Base-by-base conservation (phyloP, 2,113 vertebrate species). In the Heteronetta atricapilla region DNA sequence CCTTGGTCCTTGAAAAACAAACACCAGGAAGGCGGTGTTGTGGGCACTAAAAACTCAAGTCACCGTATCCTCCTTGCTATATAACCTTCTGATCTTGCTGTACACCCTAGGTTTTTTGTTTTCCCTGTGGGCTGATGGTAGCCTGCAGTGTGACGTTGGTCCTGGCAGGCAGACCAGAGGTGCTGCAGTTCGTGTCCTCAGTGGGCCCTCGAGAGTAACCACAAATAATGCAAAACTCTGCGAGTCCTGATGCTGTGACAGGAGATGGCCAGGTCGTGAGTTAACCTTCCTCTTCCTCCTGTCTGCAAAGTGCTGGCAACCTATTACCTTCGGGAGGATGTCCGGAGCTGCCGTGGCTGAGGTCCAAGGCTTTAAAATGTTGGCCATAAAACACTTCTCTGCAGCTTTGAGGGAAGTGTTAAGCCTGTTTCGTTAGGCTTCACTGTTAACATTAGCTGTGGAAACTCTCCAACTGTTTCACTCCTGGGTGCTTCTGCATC, bases 311-410 rank as follows among this genome's bases (percentile, higher is more conserved):
- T 1, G 2, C 59, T 62, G 64, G 50, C 48, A 34, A 13, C 0
- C 1, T 1, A 1, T 5, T 29, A 36, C 17, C 40, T 34, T n/a
- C 31, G 8, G 0, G 3, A 50, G 42, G 21, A 1, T 31, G 63
- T 46, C 18, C 60, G 42, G 78, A 78, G 50, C 33, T 38, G 34
- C 70, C 14, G 36, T 7, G 62, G 15, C 42, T 63, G 75, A 64
- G 63, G 18, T 19, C 53, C 62, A 50, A 13, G 70, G 42, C 44
- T 86, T 74, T 28, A 22, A 21, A 38, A 8, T 4, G 6, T 44
- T 42, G 38, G 14, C 62, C 11, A 19, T 4, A 8, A 42, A 62
- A 33, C 10, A 13, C 20, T 67, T 46, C 23, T 5, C 23, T 14
- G 5, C 13, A 6, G 17, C 4, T 6, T 36, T 11, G 23, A 59